phyloP scores from a whole-genome alignment of 2,888 invertebrate species.

The Noctua janthe region DNA sequence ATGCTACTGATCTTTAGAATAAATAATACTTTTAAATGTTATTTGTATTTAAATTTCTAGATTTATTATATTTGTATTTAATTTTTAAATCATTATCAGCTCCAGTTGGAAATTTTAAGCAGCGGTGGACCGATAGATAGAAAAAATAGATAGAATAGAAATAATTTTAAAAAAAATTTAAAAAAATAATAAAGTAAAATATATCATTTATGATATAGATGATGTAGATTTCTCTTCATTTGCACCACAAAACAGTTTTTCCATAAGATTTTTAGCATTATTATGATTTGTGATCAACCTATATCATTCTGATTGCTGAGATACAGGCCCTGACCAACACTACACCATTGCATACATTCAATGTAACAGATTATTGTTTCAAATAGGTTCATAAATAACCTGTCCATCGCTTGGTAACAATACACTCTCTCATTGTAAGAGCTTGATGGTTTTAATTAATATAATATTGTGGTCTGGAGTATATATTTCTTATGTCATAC shows the following conservation, averaged over 20 bases:
- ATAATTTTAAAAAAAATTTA: too few species aligned
- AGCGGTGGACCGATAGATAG: background rate
- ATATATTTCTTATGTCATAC: background rate
- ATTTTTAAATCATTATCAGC: too few species aligned
- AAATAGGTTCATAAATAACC: background rate
- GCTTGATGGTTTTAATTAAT: background rate
- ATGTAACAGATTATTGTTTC: background rate
- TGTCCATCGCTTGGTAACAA: background rate
- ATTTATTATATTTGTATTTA: background rate
- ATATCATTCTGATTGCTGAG: background rate
- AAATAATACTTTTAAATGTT: background rate
- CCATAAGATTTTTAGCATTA: background rate
- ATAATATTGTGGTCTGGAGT: background rate
- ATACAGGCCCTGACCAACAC: background rate
- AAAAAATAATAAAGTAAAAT: too few species aligned
- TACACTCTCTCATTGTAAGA: background rate
- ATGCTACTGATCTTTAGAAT: background rate
- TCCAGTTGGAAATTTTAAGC: too few species aligned
- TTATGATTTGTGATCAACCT: background rate
- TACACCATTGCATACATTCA: background rate
- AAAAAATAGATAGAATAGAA: too few species aligned
- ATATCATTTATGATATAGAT: too few species aligned
- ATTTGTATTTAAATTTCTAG: background rate
- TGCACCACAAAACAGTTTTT: background rate
- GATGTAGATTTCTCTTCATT: background rate